Base-by-base conservation (phyloP, 1,140 invertebrate genomes). In the Zeugodacus cucurbitae region DNA sequence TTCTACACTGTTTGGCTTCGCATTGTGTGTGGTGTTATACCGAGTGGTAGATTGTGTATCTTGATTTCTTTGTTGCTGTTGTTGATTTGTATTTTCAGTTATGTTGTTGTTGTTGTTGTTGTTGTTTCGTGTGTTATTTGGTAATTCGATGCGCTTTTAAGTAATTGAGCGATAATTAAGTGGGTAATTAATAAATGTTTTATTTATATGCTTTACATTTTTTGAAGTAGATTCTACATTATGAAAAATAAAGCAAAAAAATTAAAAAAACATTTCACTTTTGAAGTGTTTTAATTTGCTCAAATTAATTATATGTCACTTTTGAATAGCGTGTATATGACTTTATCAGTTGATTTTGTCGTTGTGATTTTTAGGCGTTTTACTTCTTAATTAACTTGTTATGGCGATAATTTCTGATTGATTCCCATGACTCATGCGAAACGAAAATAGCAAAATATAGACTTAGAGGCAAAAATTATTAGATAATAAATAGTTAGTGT, bases 141-240 rank as follows among this genome's bases (percentile, higher is more conserved):
- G 74, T 82, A 82, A 82, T 82, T 82, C 41, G 74, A 82, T 82
- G 74, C 74, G 74, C 74, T 82, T 82, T 82, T 82, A 82, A 82
- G 74, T 82, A 82, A 82, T 82, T 82, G 74, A 82, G 74, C 74
- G 74, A 82, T 82, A 82, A 82, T 82, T 82, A 82, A 82, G 74
- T 48, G 41, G 74, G 37, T 82, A 82, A 82, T 82, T 44, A 82
- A 48, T 82, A 82, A 82, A 82, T 82, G 74, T 82, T 82, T 82
- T 82, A 82, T 26, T 44, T 82, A 54, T 26, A 48, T 82, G 74
- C 17, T 82, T 82, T 29, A 44, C 8, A 82, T 48, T 82, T 82
- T 82, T 82, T 82, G 37, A 82, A 44, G 41, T 82, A 82, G 6
- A 22, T 78, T 41, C 5, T n/a, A 41, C 22, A 41, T 67, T 78